Conservation (phyloP, 2,113 vertebrate genomes). For the Engystomops pustulosus region DNA sequence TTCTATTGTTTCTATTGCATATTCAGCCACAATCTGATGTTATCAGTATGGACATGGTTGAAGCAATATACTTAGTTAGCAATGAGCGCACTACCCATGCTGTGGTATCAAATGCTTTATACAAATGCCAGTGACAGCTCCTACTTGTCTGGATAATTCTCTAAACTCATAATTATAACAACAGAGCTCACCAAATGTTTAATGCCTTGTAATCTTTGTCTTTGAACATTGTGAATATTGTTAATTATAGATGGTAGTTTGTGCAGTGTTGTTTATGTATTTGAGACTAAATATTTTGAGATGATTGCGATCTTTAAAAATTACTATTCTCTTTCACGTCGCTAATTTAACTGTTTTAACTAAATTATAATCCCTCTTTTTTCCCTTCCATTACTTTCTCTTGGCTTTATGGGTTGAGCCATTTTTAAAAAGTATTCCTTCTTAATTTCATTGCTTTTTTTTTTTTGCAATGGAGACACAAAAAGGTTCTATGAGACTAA, state of each 20-base stretch:
- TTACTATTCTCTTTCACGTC: conserved; percentile 38
- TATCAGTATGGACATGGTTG: neutral
- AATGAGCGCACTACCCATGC: conserved; percentile 15
- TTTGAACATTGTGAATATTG: conserved; percentile 59
- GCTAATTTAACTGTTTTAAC: conserved; percentile 50
- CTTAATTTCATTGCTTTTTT: conserved; percentile 30
- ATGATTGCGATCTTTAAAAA: conserved; percentile 50
- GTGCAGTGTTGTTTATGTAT: conserved; percentile 40
- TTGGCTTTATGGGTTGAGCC: neutral
- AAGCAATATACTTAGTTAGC: neutral
- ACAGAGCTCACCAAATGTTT: conserved; percentile 58
- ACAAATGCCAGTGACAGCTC: conserved; percentile 13
- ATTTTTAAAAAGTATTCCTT: conserved; percentile 21
- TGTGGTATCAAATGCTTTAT: too few species aligned
- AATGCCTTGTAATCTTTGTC: conserved; percentile 58
- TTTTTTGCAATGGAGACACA: neutral
- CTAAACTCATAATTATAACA: conserved; percentile 59
- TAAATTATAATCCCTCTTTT: conserved; percentile 27
- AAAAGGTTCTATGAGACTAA: neutral
- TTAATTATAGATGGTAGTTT: conserved; percentile 58
- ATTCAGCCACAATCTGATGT: neutral
- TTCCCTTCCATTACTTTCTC: neutral
- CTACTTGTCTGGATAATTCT: conserved; percentile 53
- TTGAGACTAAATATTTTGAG: conserved; percentile 51
- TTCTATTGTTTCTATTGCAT: neutral